Base-by-base conservation (phyloP, 2,797 vertebrate genomes). In the Phataginus tetradactyla region DNA sequence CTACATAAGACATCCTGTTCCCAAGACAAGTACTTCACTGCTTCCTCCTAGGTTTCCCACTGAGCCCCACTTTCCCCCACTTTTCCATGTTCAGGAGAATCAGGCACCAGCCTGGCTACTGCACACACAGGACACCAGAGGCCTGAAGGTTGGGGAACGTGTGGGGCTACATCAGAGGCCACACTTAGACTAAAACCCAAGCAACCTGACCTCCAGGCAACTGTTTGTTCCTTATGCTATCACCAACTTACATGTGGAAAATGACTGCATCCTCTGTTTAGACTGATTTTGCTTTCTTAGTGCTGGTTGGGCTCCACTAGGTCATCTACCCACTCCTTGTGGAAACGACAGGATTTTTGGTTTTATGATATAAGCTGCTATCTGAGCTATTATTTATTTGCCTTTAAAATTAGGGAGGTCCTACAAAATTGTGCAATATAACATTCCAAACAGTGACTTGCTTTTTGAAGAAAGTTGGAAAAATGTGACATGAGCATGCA, bases 391-490 rank as follows among this genome's bases (percentile, higher is more conserved):
- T 59, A 27, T 49, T 69, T 80, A 21, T 86, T 83, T 61, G 13
- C 37, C 68, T 80, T 80, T 95, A 90, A 91, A 87, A 94, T 85
- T 32, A 89, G 2, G 7, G 39, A 39, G 39, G 39, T 57, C 68
- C 20, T 14, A 71, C 51, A 59, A 72, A 77, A 55, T 59, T 25
- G 21, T n/a, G 59, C 63, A 37, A 74, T 11, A 6, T 55, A 79
- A 96, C 29, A 86, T 94, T 45, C 85, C 25, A 84, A 94, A 96
- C 55, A 61, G 23, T 68, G 88, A 74, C 69, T 77, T 63, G 39
- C 42, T 86, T 92, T 95, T 63, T 84, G n/a, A 94, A 95, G 39
- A 81, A 63, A 95, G 69, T 45, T 81, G 51, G 55, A 78, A 92
- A 95, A 34, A 23, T 1, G 3, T 39, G n/a, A 75, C 34, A 51